Percentiles rank a stretch among this genome's conserved stretches.
These are phyloP conservation scores for Phoxinus phoxinus DNA, from an alignment of 2,113 vertebrate genomes.

Conservation along the genomic window DNA sequence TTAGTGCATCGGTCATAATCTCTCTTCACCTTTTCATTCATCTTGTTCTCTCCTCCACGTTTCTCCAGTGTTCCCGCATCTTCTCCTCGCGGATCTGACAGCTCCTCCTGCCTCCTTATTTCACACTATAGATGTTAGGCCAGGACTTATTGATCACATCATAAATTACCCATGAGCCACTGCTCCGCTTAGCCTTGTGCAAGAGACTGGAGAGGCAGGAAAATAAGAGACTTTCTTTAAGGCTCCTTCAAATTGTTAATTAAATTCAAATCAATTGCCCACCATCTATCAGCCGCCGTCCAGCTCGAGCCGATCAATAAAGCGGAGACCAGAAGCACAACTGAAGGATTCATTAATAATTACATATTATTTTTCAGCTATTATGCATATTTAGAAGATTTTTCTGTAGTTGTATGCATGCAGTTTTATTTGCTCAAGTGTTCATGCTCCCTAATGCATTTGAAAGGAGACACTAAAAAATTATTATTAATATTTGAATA, in stretches of 20 bases:
- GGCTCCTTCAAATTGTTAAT: conserved; percentile 95
- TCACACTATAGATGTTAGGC: conserved; percentile 74
- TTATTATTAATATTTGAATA: not conserved
- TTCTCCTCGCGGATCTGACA: conserved; percentile 68
- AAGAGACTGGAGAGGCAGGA: conserved; percentile 61
- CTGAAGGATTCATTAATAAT: not conserved
- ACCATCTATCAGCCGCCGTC: conserved; percentile 88
- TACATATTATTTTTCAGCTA: not conserved
- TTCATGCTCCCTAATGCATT: not conserved
- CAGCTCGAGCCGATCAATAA: conserved; percentile 67
- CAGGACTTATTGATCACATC: conserved; percentile 78
- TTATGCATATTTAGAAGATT: not conserved
- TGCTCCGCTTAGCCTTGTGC: conserved; percentile 65
- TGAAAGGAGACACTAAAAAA: not conserved
- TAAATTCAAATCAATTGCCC: conserved; percentile 95
- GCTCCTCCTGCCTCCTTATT: conserved; percentile 76
- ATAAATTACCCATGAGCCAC: conserved; percentile 76
- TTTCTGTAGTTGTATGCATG: not conserved
- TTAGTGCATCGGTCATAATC: not conserved
- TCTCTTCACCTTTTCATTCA: conserved; percentile 23
- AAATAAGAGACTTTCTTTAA: conserved; percentile 74
- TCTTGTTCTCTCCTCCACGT: conserved; percentile 27
- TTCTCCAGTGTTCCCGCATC: conserved; percentile 43
- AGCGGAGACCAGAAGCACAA: conserved; percentile 66
- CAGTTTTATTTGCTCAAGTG: not conserved